Conservation (phyloP, 2,888 invertebrate genomes). For the Pollenia griseotomentosa region DNA sequence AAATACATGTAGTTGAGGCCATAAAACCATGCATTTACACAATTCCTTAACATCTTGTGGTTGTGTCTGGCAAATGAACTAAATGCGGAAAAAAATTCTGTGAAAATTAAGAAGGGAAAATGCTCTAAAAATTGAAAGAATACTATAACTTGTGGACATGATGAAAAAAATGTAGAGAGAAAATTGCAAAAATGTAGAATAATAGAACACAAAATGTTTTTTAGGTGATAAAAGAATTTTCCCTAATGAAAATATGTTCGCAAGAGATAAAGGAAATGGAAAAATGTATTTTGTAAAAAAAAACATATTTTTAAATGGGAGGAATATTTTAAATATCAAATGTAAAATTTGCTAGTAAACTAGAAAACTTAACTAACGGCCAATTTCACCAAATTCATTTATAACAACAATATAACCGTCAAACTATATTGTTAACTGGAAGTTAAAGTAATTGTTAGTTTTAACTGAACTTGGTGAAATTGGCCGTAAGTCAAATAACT, state of each 20-base stretch:
- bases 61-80: slow-evolving; percentile 59
- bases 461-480: no score
- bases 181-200: slow-evolving; percentile 21
- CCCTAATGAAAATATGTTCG: slow-evolving; percentile 61
- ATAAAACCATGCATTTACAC: slow-evolving; percentile 61
- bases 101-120: slow-evolving; percentile 2
- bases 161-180: slow-evolving; percentile 47
- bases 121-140: not conserved
- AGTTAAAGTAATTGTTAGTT: no score
- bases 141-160: slow-evolving; percentile 57
- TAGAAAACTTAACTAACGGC: no score
- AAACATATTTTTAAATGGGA: not conserved
- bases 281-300: not conserved
- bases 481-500: no score
- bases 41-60: slow-evolving; percentile 66
- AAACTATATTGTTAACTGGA: no score
- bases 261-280: not conserved
- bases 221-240: slow-evolving; percentile 68
- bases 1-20: slow-evolving; percentile 64
- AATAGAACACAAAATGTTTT: slow-evolving; percentile 55
- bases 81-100: slow-evolving; percentile 10
- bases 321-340: no score
- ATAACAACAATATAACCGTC: no score
- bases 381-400: no score
- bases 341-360: no score